Conservation (phyloP, 2,113 vertebrate species). For the Chitala chitala region DNA sequence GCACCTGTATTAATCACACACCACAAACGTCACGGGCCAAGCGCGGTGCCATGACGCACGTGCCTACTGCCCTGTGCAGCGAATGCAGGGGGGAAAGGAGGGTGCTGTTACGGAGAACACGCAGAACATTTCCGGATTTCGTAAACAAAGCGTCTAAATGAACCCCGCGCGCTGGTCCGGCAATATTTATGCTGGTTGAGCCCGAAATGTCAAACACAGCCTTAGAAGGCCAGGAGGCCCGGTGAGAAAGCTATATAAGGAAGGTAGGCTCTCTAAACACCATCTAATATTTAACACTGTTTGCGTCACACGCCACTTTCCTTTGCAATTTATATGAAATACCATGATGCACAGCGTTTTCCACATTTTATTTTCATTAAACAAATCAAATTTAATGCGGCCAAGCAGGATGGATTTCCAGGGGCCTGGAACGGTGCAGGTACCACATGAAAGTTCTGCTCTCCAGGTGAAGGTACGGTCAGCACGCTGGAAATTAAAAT, state of each 20-base stretch:
- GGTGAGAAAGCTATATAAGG: slow-evolving; percentile 80
- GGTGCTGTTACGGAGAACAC: slow-evolving; percentile 49
- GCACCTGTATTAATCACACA: slow-evolving; percentile 64
- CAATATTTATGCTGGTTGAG: slow-evolving; percentile 74
- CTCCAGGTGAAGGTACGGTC: no score
- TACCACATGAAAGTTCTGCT: no score
- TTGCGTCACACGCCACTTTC: slow-evolving; percentile 67
- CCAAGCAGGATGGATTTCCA: not conserved
- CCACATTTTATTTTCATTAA: slow-evolving; percentile 18
- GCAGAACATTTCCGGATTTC: slow-evolving; percentile 63
- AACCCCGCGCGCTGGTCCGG: slow-evolving; percentile 72
- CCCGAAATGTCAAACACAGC: slow-evolving; percentile 72
- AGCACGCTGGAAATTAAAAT: no score
- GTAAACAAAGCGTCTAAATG: slow-evolving; percentile 72
- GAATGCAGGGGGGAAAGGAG: slow-evolving; percentile 42
- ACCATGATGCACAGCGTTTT: slow-evolving; percentile 47
- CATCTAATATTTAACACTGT: slow-evolving; percentile 69
- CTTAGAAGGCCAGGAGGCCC: slow-evolving; percentile 77
- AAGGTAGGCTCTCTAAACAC: slow-evolving; percentile 72
- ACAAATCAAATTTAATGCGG: not conserved
- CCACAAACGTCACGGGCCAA: slow-evolving; percentile 56
- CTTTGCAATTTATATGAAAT: slow-evolving; percentile 72
- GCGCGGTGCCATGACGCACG: slow-evolving; percentile 32
- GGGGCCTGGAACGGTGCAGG: not conserved
- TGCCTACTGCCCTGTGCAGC: slow-evolving; percentile 40